Conservation (phyloP, 64 coral and sea anemone species). For the Dendronephthya gigantea region DNA sequence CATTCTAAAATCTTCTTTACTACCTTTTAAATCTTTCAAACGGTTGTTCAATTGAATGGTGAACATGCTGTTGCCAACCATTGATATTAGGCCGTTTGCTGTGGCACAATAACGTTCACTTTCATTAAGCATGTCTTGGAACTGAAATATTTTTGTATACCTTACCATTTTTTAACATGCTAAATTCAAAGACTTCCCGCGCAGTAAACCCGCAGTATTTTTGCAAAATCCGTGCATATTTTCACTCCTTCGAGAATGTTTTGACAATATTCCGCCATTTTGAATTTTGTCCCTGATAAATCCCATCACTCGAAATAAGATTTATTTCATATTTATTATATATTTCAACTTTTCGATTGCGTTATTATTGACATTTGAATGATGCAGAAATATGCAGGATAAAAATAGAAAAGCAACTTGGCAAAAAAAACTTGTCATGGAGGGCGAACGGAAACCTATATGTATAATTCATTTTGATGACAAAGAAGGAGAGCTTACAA, state of each 20-base stretch:
- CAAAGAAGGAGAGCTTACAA: conserved; percentile 13
- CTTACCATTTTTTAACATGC: not conserved
- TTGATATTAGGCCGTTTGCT: not conserved
- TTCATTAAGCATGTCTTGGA: not conserved
- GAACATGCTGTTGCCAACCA: no score
- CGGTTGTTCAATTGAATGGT: no score
- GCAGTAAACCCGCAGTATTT: not conserved
- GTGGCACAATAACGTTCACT: not conserved
- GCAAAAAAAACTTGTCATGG: no score
- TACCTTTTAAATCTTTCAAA: no score
- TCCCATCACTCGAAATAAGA: not conserved
- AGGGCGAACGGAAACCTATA: no score
- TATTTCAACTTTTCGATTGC: no score
- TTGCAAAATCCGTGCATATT: not conserved
- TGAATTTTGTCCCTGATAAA: not conserved
- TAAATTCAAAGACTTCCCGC: conserved; percentile 14
- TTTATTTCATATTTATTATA: no score
- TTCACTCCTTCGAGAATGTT: not conserved
- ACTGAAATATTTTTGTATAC: conserved; percentile 9
- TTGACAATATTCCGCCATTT: not conserved
- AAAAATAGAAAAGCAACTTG: no score
- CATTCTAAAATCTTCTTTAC: no score
- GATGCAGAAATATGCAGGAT: no score
- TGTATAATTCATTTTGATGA: conserved; percentile 1
- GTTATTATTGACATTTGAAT: no score